A percentile compares a stretch with the other conserved stretches of the same genome.
These are phyloP conservation scores for Marronus borbonicus DNA, from an alignment of 2,888 invertebrate genomes.

Conservation along the genomic window DNA sequence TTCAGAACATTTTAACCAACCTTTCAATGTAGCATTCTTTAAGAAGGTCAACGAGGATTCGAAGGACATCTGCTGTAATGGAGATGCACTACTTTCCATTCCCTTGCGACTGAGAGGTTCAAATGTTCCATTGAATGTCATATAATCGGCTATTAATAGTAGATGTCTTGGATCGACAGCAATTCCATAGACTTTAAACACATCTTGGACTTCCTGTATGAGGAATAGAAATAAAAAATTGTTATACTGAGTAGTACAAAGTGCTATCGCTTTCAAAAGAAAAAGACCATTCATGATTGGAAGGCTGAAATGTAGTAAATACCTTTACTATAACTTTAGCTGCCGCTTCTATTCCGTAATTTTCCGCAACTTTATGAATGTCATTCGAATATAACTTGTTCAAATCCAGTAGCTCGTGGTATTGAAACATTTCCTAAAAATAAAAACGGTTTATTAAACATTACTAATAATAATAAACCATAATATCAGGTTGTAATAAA, in stretches of 20 bases:
- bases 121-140: slow-evolving; percentile 95
- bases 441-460: too few species aligned
- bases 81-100: slow-evolving; percentile 92
- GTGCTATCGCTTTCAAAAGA: too few species aligned
- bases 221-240: slow-evolving; percentile 9
- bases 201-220: slow-evolving; percentile 88
- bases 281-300: too few species aligned
- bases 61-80: slow-evolving; percentile 98
- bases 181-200: slow-evolving; percentile 98
- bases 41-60: slow-evolving; percentile 93
- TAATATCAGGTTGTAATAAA: background rate
- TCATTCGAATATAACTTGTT: slow-evolving; percentile 93
- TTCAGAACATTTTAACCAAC: slow-evolving; percentile 64
- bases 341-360: slow-evolving; percentile 98
- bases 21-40: slow-evolving; percentile 81
- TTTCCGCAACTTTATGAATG: slow-evolving; percentile 90
- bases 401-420: slow-evolving; percentile 83
- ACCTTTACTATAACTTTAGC: slow-evolving; percentile 88
- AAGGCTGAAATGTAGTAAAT: slow-evolving; percentile 33
- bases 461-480: too few species aligned
- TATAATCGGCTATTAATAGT: slow-evolving; percentile 94
- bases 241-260: too few species aligned
- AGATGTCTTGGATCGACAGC: slow-evolving; percentile 95
- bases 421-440: slow-evolving; percentile 87
- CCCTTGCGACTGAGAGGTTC: slow-evolving; percentile 92